Percentiles rank a stretch among this genome's conserved stretches.
phyloP scores from a whole-genome alignment of 2,113 vertebrate species.

The Bubo bubo region DNA sequence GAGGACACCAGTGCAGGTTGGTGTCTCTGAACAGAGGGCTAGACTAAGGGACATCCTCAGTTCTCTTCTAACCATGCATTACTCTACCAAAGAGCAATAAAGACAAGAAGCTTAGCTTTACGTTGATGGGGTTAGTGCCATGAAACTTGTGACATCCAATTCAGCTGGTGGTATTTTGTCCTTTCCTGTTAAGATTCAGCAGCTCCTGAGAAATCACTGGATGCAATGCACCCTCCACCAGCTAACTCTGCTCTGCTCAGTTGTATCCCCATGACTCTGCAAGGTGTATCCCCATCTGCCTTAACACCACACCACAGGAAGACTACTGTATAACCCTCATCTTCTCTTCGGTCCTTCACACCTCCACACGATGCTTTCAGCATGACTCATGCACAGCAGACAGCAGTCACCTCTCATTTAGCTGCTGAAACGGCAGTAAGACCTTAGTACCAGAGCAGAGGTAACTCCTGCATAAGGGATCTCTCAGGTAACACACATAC shows the following conservation, averaged over 20 bases:
- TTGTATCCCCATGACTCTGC: not conserved
- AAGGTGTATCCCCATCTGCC: rapidly evolving
- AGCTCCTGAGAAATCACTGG: not conserved
- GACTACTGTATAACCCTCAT: not conserved
- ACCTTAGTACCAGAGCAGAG: not conserved
- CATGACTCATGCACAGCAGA: not conserved
- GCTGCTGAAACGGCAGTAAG: not conserved
- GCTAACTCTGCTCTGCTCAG: not conserved
- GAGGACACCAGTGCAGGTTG: not conserved
- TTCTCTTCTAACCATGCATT: not conserved
- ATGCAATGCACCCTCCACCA: rapidly evolving
- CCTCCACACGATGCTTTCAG: not conserved
- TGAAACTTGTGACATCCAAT: not conserved
- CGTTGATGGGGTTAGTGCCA: rapidly evolving
- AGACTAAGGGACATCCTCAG: not conserved
- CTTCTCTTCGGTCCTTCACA: not conserved
- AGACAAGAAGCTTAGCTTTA: not conserved
- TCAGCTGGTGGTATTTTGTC: not conserved
- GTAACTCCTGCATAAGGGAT: not conserved
- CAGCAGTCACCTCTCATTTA: not conserved
- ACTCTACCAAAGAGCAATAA: not conserved
- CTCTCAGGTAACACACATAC: not conserved
- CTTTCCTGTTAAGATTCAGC: not conserved
- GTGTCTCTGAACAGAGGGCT: not conserved
- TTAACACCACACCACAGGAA: not conserved